Evolutionary conservation across 2,888 invertebrate genomes (phyloP), one percentile per base, ranked within the genome.

Genomic region (Calliopum simillimum): DNA sequence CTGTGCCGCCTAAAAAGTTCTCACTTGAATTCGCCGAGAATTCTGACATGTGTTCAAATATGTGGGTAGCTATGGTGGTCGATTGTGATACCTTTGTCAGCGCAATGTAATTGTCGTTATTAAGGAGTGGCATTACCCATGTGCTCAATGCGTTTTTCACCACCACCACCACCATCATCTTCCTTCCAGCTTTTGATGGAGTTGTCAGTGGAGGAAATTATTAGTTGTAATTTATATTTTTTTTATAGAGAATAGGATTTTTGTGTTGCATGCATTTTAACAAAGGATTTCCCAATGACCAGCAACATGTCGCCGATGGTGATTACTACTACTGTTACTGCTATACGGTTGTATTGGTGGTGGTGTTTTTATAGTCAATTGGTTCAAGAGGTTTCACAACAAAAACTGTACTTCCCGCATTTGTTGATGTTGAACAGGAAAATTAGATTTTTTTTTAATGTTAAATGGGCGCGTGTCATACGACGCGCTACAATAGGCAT

Each of bases 41-140:
- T 47, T 61, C 61, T 13, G 61, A 66, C 70, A 70, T 70, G 66
- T 70, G 70, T 70, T 65, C 58, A 62, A 63, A 62, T 49, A 41
- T 14, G 23, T 12, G 12, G 21, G 21, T 46, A 33, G 8, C 5
- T 2, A 16, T 51, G 49, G 49, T 33, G 41, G 16, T 51, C 16
- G 51, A 13, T 21, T 14, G 25, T 49, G 16, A 53, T 11, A 16
- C 16, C 4, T 11, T 33, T 33, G 33, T 8, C 33, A 8, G 33
- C 33, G 8, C 33, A n/a, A n/a, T 33, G 33, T 33, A 5, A 8
- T 25, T 4, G n/a, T 12, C n/a, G 19, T 21, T 16, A 21, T 4
- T 21, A 51, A 51, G 51, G 51, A 51, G 51, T 51, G 51, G 51
- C 51, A 16, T 21, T 2, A 11, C 33, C 33, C 33, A 33, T 33